Conservation (phyloP, 2,797 vertebrate species). For the Enteromius thamalakanensis region DNA sequence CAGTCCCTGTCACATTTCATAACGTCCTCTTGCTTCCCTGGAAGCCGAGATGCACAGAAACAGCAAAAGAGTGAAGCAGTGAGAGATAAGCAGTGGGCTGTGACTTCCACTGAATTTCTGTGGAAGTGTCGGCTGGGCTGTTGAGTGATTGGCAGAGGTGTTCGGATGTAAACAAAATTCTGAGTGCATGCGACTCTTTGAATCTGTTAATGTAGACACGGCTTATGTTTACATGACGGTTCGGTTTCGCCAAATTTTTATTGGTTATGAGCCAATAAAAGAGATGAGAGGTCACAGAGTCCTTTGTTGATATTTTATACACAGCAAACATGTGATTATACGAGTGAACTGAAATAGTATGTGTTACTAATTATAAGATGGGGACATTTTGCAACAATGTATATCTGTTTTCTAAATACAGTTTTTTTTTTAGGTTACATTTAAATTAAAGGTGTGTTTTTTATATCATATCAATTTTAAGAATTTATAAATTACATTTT, state of each 20-base stretch:
- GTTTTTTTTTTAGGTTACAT: background rate
- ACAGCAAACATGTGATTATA: constrained; percentile 6
- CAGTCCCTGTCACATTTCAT: constrained; percentile 39
- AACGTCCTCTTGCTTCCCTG: constrained; percentile 34
- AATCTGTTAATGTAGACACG: constrained; percentile 44
- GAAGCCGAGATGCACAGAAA: constrained; percentile 28
- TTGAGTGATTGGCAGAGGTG: constrained; percentile 2
- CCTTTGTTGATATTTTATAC: constrained; percentile 35
- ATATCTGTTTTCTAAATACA: background rate
- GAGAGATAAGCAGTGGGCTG: constrained; percentile 48
- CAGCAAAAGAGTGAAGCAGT: constrained; percentile 11
- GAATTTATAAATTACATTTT: background rate
- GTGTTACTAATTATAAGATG: constrained; percentile 14
- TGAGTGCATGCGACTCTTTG: constrained; percentile 22
- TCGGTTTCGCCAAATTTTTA: background rate
- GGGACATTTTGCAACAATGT: background rate
- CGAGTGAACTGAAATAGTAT: background rate
- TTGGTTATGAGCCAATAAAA: constrained; percentile 4
- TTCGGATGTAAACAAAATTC: constrained; percentile 44
- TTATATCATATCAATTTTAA: background rate
- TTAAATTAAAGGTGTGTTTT: too few relatives aligned
- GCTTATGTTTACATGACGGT: constrained; percentile 38
- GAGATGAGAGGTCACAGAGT: constrained; percentile 38
- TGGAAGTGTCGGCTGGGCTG: constrained; percentile 27
- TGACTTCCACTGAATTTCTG: constrained; percentile 60